Base-by-base conservation (phyloP, 2,888 invertebrate species). In the Leucoptera coffeella region DNA sequence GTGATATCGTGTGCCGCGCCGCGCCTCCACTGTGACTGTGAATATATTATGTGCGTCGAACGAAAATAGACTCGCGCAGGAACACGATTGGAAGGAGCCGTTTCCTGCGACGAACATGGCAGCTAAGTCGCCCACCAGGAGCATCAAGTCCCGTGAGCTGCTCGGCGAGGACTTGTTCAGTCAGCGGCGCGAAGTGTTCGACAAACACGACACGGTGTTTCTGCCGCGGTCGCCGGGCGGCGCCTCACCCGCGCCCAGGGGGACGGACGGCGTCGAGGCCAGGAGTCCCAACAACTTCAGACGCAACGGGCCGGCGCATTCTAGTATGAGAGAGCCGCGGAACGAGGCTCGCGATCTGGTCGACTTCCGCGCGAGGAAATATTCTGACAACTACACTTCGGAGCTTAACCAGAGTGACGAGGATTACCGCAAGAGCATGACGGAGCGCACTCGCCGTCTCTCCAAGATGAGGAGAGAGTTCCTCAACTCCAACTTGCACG, bases 11-110 rank as follows among this genome's bases (percentile, higher is more conserved):
- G 52, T 47, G 53, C 51, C 52, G 51, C 50, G 47, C 42, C 55
- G 58, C 57, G 57, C 61, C 61, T 65, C 51, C 58, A 60, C 58
- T 55, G 59, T 62, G 64, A 64, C 61, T 55, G 59, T 62, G 64
- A 64, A 64, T 54, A 64, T 64, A 65, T 67, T 57, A 64, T 62
- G 65, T 62, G 65, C 47, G 58, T 47, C 43, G 54, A 49, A 49
- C 62, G 41, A 50, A 65, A 69, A 69, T 65, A 65, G 67, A 65
- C 54, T 47, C 43, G 59, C 50, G 50, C 54, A 58, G 28, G 17
- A 29, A 19, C 13, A n/a, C 15, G 61, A 57, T 58, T 57, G 55
- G 60, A 60, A 64, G 65, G 65, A 69, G 65, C 64, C 21, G 8
- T 57, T 60, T 55, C 60, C 54, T 61, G 62, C 60, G 57, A 59